Percentiles rank a stretch among this genome's conserved stretches.
phyloP scores from a whole-genome alignment of 2,888 invertebrate genomes.

The Pterobdella sp. region DNA sequence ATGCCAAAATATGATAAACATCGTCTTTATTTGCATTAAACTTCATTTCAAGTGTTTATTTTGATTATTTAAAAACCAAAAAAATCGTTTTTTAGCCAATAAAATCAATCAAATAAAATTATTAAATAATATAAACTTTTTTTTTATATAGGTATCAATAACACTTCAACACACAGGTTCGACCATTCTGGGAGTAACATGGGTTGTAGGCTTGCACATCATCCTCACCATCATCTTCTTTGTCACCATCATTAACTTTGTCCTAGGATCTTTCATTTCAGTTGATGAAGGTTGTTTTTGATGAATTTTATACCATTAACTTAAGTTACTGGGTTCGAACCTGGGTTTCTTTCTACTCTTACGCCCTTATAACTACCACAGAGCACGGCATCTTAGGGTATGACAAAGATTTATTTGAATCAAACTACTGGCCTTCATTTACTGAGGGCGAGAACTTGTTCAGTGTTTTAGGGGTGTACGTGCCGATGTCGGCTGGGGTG shows the following conservation, averaged over 20 bases:
- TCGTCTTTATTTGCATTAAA: too few species aligned
- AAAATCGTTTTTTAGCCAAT: too few species aligned
- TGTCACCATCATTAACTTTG: conserved; percentile 25
- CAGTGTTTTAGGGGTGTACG: conserved; percentile 27
- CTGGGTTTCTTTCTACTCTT: not conserved
- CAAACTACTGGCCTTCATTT: conserved; percentile 18
- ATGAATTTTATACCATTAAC: too few species aligned
- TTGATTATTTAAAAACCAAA: too few species aligned
- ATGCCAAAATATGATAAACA: too few species aligned
- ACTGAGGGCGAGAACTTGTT: conserved; percentile 24
- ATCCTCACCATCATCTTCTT: conserved; percentile 25
- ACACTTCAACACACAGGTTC: too few species aligned
- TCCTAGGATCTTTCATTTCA: conserved; percentile 25
- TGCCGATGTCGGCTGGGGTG: conserved; percentile 28
- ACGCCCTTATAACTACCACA: not conserved
- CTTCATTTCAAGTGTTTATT: too few species aligned
- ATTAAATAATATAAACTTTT: too few species aligned
- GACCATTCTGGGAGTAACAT: conserved; percentile 19
- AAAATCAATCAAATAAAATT: too few species aligned
- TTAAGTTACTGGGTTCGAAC: conserved; percentile 9
- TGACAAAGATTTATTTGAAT: not conserved
- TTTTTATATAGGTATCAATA: too few species aligned
- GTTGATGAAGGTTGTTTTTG: conserved; percentile 23
- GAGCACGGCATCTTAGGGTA: conserved; percentile 27
- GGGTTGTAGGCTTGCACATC: conserved; percentile 28